These are phyloP conservation scores for Ceratina australensis DNA, from an alignment of 1,140 invertebrate species.

Conservation along the genomic window DNA sequence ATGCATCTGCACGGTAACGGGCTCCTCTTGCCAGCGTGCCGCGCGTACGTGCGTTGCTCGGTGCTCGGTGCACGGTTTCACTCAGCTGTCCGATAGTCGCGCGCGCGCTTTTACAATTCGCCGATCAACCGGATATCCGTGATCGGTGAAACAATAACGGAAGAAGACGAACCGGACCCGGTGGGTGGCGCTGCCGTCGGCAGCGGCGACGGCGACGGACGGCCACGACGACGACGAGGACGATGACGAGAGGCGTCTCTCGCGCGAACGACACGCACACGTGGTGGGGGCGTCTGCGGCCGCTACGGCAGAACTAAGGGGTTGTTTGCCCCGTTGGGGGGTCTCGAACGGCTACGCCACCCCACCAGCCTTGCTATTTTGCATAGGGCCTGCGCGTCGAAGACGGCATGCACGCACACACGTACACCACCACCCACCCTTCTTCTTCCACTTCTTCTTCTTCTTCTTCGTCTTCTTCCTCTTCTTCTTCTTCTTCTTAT, in stretches of 20 bases:
- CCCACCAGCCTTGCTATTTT: conserved; percentile 73
- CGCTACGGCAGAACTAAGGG: conserved; percentile 78
- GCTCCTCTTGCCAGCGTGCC: not conserved
- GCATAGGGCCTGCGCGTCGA: conserved; percentile 78
- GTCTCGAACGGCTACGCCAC: conserved; percentile 61
- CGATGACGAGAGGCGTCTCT: conserved; percentile 67
- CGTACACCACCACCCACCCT: conserved; percentile 45
- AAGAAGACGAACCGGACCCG: conserved; percentile 15
- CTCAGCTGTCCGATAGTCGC: not conserved
- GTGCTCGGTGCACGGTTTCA: conserved; percentile 21
- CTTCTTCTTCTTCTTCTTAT: conserved; percentile 33
- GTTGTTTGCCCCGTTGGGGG: conserved; percentile 77
- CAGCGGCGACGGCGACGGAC: conserved; percentile 51
- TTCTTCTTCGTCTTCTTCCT: too few relatives aligned
- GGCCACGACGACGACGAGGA: conserved; percentile 51
- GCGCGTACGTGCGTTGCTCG: conserved; percentile 1
- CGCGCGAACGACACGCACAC: conserved; percentile 66
- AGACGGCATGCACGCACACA: conserved; percentile 54
- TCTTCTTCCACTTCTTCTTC: not conserved
- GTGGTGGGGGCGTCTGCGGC: conserved; percentile 78
- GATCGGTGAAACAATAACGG: conserved; percentile 33
- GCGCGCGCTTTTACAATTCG: conserved; percentile 2
- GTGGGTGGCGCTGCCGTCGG: conserved; percentile 68
- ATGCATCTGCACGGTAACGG: conserved; percentile 5
- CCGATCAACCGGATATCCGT: conserved; percentile 4